A percentile compares a stretch with the other conserved stretches of the same genome.
Conservation (phyloP, 2,113 vertebrate species). For the Perca schrenkii region DNA sequence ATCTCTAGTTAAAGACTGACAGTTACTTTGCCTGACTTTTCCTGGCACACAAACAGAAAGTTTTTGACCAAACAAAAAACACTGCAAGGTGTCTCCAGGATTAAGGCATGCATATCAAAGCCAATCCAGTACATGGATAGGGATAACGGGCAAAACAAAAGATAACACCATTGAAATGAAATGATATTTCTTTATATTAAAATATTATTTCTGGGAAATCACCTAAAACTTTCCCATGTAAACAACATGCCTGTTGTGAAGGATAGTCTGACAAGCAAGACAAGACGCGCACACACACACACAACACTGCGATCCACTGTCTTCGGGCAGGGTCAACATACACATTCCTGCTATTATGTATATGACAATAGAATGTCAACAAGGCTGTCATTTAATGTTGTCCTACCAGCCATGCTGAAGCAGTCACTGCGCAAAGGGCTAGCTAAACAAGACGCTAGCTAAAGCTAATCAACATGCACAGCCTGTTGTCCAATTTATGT, state of each 20-base stretch:
- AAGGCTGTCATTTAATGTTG: background rate
- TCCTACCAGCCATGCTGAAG: background rate
- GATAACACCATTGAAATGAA: background rate
- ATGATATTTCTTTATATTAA: no score
- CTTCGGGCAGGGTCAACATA: slow-evolving; percentile 1
- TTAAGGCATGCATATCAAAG: background rate
- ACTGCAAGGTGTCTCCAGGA: background rate
- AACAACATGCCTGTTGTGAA: slow-evolving; percentile 6
- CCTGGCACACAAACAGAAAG: background rate
- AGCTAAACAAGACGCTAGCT: slow-evolving; percentile 43
- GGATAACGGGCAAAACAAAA: background rate
- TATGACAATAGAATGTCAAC: background rate
- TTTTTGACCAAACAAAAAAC: slow-evolving; percentile 13
- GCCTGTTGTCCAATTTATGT: slow-evolving; percentile 77
- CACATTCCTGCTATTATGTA: background rate
- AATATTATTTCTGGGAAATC: no score
- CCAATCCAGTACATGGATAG: background rate
- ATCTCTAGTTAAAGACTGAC: background rate
- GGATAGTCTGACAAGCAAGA: slow-evolving; percentile 2
- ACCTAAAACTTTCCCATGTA: background rate
- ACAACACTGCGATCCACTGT: slow-evolving; percentile 36
- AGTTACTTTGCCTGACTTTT: background rate
- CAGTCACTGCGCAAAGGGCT: slow-evolving; percentile 27
- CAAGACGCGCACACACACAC: background rate
- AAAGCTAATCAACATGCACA: slow-evolving; percentile 82